Conservation (phyloP, 1,140 invertebrate species). For the Drosophila tsacasi region DNA sequence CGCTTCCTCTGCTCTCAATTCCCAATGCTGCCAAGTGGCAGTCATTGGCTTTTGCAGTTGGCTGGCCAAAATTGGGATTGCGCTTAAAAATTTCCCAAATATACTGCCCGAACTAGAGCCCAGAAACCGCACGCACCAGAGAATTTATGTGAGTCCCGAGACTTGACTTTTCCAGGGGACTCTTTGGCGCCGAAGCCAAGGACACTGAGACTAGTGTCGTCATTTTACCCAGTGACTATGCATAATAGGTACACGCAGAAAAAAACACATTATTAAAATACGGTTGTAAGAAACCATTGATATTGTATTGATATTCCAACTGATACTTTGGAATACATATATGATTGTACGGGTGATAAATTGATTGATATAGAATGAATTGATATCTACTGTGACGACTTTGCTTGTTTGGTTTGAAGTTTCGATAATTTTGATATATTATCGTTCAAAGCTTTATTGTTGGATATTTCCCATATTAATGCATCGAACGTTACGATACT, state of each 20-base stretch:
- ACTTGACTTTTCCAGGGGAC: constrained; percentile 51
- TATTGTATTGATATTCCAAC: neutral
- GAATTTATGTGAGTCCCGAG: constrained; percentile 72
- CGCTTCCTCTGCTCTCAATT: constrained; percentile 24
- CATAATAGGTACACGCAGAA: constrained; percentile 17
- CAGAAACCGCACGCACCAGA: constrained; percentile 49
- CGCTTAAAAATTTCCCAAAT: constrained; percentile 71
- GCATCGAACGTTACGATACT: neutral
- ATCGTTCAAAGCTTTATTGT: neutral
- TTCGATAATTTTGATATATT: neutral
- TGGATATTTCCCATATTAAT: neutral
- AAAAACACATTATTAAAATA: neutral
- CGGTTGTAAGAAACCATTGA: neutral
- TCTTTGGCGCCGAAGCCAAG: constrained; percentile 57
- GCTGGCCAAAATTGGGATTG: constrained; percentile 58
- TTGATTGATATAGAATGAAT: neutral
- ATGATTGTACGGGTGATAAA: neutral
- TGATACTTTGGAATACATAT: neutral
- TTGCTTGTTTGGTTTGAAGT: neutral
- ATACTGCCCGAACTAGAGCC: constrained; percentile 58
- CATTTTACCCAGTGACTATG: constrained; percentile 38
- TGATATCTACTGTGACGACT: neutral
- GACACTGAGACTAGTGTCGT: constrained; percentile 50
- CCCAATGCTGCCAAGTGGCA: constrained; percentile 76
- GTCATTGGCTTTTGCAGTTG: constrained; percentile 72